phyloP scores from a whole-genome alignment of 2,797 vertebrate genomes.

The Mastacembelus armatus region DNA sequence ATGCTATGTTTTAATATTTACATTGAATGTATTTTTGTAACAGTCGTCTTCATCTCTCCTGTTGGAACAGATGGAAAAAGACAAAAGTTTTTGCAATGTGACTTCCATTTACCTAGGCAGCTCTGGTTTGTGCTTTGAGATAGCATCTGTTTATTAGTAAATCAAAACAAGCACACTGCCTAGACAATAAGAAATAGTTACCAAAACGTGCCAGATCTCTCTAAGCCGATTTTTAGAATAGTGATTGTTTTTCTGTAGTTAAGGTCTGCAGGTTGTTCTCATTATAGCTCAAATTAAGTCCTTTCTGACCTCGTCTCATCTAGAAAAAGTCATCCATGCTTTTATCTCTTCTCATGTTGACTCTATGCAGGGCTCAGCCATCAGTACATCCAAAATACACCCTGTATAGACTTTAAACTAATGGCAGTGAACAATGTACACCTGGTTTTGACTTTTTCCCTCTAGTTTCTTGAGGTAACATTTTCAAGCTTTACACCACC shows the following conservation, averaged over 20 bases:
- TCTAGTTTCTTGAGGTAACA: neutral
- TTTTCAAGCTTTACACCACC: neutral
- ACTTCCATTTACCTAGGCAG: neutral
- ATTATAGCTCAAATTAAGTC: slow-evolving; percentile 48
- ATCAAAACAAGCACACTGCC: neutral
- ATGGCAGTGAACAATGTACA: too few relatives aligned
- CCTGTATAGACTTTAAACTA: slow-evolving; percentile 13
- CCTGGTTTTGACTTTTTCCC: too few relatives aligned
- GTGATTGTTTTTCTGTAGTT: slow-evolving; percentile 27
- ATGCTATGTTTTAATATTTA: too few relatives aligned
- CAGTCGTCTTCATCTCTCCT: too few relatives aligned
- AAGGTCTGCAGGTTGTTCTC: slow-evolving; percentile 31
- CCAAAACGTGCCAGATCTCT: neutral
- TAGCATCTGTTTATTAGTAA: neutral
- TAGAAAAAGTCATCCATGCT: slow-evolving; percentile 23
- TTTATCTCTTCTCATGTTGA: slow-evolving; percentile 25
- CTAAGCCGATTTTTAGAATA: slow-evolving; percentile 29
- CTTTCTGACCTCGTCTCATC: slow-evolving; percentile 49
- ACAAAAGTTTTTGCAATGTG: neutral
- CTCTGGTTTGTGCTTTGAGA: neutral
- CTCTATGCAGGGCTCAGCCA: slow-evolving; percentile 28
- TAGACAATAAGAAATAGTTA: neutral
- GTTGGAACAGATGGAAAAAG: too few relatives aligned
- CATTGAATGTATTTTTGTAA: too few relatives aligned
- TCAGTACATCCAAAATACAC: slow-evolving; percentile 32